Evolutionary conservation across 1,140 invertebrate genomes (phyloP).

Genomic region (Copidosoma floridanum): DNA sequence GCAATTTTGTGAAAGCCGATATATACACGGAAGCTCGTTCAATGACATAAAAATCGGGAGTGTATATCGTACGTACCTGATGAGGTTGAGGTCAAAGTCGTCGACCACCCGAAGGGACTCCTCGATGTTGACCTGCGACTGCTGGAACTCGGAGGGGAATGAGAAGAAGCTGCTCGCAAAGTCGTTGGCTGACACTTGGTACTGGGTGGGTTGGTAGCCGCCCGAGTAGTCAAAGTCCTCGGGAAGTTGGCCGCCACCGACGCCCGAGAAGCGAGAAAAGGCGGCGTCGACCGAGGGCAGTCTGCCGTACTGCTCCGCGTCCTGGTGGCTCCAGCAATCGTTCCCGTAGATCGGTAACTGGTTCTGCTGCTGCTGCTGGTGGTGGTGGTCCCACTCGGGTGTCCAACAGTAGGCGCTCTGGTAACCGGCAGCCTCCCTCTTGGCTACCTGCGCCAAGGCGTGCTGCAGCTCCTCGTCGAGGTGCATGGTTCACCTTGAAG

Average conservation of each 20-base stretch:
- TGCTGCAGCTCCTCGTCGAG: slow-evolving; percentile 17
- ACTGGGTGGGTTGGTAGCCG: neutral
- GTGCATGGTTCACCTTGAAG: slow-evolving; percentile 7
- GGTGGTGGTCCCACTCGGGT: neutral
- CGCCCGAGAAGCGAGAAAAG: slow-evolving; percentile 48
- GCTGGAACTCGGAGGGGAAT: slow-evolving; percentile 1
- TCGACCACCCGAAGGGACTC: slow-evolving; percentile 37
- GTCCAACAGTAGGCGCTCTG: neutral
- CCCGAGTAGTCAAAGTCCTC: too few relatives aligned
- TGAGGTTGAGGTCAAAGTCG: slow-evolving; percentile 51
- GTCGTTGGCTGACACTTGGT: neutral
- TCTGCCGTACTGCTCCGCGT: slow-evolving; percentile 16
- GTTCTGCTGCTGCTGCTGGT: slow-evolving; percentile 7
- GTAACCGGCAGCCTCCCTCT: neutral
- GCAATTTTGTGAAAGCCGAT: neutral
- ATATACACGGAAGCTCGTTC: too few relatives aligned
- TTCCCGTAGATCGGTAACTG: neutral
- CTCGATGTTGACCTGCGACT: slow-evolving; percentile 27
- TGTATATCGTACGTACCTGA: slow-evolving; percentile 25
- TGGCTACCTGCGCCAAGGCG: neutral
- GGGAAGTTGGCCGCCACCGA: slow-evolving; percentile 19
- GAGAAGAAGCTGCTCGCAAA: neutral
- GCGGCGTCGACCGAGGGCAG: slow-evolving; percentile 46
- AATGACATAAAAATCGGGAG: too few relatives aligned
- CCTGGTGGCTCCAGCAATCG: too few relatives aligned